Base-by-base conservation (phyloP, 2,113 vertebrate species). In the Podiceps cristatus region DNA sequence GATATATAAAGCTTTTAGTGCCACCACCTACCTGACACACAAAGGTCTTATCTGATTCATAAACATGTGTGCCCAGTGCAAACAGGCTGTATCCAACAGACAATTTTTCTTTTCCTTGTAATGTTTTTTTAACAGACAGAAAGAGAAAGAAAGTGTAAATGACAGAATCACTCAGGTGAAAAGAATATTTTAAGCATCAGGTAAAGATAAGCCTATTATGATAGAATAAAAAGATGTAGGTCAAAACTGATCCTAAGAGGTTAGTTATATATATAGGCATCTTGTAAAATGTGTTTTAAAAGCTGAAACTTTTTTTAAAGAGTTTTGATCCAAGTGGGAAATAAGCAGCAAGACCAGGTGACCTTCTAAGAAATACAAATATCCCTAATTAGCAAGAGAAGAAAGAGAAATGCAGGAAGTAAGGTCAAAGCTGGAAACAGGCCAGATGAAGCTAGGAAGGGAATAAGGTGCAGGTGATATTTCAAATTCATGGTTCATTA, bases 1-100 rank as follows among this genome's bases (percentile, higher is more conserved):
- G 98, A 97, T 96, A 97, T 75, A 96, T n/a, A 91, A 93, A 96
- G 96, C 97, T 95, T 96, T 90, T 63, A 90, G 93, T 77, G 84
- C 96, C 95, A 94, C 96, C 91, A 87, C 95, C 97, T 96, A 95
- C 94, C 94, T 96, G 98, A 98, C 97, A 76, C 50, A 88, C 90
- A 90, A 62, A 97, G 96, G 96, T 97, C 95, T 97, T 97, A 97
- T 97, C 98, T 97, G 95, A 91, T 88, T 94, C 94, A 87, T 90
- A 95, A 94, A 96, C 96, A 92, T 90, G 86, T 90, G 88, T 82
- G 93, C 95, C 92, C 88, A 55, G 95, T 75, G 85, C 85, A 86
- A 96, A 86, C 92, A 97, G 93, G 73, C 94, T 97, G 75, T 97
- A 98, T 92, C 97, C 95, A 92, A 79, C 85, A 86, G 37, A 55